Evolutionary conservation across 2,888 invertebrate species (phyloP).

Genomic region (Acanthosepion esculentum): DNA sequence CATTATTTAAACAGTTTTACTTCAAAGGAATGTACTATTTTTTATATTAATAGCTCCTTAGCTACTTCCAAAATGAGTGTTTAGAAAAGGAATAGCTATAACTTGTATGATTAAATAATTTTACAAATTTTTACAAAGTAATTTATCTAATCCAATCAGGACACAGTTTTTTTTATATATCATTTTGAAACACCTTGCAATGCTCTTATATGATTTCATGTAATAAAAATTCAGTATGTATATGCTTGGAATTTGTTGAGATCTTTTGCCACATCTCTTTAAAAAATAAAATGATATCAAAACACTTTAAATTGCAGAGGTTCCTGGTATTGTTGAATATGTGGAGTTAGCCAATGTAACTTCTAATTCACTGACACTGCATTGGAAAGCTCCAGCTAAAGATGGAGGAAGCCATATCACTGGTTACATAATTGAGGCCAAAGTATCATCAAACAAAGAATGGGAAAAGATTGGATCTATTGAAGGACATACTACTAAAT

Average conservation of each 20-base stretch:
- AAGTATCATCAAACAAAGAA: conserved; percentile 76
- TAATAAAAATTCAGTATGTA: background rate
- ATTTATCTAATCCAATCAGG: background rate
- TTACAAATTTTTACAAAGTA: background rate
- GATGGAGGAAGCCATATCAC: conserved; percentile 64
- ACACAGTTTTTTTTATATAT: background rate
- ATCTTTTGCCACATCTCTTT: background rate
- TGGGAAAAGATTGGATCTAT: conserved; percentile 52
- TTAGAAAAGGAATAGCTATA: background rate
- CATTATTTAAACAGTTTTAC: too few relatives aligned
- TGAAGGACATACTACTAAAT: conserved; percentile 57
- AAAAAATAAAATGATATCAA: background rate
- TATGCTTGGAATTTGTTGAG: background rate
- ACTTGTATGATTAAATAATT: background rate
- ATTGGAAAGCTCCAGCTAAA: conserved; percentile 62
- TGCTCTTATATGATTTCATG: background rate
- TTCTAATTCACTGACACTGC: conserved; percentile 57
- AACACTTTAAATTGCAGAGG: conserved; percentile 51
- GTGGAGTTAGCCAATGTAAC: conserved; percentile 58
- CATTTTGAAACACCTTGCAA: background rate
- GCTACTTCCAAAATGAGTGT: background rate
- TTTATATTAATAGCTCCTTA: background rate
- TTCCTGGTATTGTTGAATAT: conserved; percentile 70
- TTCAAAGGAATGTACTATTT: background rate
- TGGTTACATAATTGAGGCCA: conserved; percentile 60